phyloP scores from a whole-genome alignment of 2,797 vertebrate genomes.

The Sebastes kiyomatsui region DNA sequence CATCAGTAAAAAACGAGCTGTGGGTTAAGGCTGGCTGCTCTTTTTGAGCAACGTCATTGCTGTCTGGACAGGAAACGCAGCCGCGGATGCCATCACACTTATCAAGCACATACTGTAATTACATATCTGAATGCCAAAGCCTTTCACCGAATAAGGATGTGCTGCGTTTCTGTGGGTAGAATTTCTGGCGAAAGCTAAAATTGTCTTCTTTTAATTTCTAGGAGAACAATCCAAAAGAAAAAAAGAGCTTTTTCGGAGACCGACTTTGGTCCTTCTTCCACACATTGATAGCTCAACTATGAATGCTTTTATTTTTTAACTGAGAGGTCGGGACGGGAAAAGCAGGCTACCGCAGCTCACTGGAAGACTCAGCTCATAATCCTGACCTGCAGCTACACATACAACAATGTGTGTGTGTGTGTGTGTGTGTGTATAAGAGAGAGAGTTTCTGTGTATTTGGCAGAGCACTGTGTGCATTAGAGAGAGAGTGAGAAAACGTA shows the following conservation, averaged over 20 bases:
- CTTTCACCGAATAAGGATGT: not conserved
- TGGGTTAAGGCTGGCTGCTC: constrained; percentile 26
- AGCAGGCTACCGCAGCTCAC: constrained; percentile 19
- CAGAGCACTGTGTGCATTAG: constrained; percentile 5
- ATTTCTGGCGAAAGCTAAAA: not conserved
- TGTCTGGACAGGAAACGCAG: constrained; percentile 27
- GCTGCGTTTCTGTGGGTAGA: not conserved
- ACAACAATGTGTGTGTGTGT: constrained; percentile 1
- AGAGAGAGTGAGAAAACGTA: constrained; percentile 29
- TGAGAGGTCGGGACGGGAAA: constrained; percentile 11
- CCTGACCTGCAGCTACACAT: constrained; percentile 52
- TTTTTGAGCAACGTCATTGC: constrained; percentile 15
- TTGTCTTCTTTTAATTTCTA: not conserved
- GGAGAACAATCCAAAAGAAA: not conserved
- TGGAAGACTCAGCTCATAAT: constrained; percentile 47
- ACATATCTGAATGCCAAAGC: constrained; percentile 2
- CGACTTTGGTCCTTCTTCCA: not conserved
- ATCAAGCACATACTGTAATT: constrained; percentile 20
- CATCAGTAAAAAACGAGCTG: constrained; percentile 34
- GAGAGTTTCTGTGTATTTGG: not conserved
- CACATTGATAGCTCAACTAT: not conserved
- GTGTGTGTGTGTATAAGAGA: not conserved
- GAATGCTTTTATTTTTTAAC: constrained; percentile 23
- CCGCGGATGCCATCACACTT: not conserved
- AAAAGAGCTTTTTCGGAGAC: not conserved